Evolutionary conservation across 2,888 invertebrate species (phyloP).

Genomic region (Ischnus inquisitorius): DNA sequence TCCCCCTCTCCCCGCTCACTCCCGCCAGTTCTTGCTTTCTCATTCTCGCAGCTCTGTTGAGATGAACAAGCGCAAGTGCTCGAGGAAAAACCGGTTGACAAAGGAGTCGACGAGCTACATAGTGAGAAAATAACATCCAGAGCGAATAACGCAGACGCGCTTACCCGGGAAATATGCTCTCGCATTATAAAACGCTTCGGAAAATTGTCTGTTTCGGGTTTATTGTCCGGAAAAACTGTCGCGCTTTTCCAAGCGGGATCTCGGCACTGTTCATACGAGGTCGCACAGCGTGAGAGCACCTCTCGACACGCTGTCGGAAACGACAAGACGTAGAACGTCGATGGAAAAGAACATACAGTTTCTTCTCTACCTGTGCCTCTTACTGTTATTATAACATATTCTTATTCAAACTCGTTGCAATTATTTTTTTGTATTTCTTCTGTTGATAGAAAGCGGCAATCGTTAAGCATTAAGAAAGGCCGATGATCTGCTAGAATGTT

Average conservation of each 20-base stretch:
- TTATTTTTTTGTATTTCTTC: neutral
- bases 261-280: conserved; percentile 26
- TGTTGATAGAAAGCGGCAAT: neutral
- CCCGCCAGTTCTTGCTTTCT: neutral
- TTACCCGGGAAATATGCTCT: conserved; percentile 75
- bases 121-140: conserved; percentile 51
- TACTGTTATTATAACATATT: neutral
- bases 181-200: conserved; percentile 76
- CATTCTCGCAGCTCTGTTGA: conserved; percentile 21
- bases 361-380: neutral
- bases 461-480: neutral
- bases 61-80: conserved; percentile 46
- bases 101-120: conserved; percentile 53
- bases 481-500: neutral
- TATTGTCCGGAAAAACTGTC: conserved; percentile 75
- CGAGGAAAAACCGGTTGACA: conserved; percentile 60
- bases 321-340: conserved; percentile 12
- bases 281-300: neutral
- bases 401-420: neutral
- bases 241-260: conserved; percentile 57
- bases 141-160: conserved; percentile 62
- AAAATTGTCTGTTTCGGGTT: conserved; percentile 75
- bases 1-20: neutral
- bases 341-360: neutral
- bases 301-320: neutral